Evolutionary conservation across 2,113 vertebrate genomes (phyloP).

Genomic region (Triplophysa dalaica): DNA sequence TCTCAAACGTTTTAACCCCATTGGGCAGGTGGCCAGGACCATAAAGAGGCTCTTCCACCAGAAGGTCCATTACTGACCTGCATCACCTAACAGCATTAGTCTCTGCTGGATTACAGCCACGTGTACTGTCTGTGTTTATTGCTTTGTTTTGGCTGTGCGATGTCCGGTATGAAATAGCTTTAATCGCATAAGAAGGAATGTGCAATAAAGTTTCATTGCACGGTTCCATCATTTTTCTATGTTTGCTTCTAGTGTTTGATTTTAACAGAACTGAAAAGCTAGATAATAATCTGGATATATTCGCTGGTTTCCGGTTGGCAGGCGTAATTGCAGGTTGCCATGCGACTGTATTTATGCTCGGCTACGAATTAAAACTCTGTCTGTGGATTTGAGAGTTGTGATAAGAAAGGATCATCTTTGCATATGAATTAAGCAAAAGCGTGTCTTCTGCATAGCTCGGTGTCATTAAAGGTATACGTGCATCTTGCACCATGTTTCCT

Average conservation of each 20-base stretch:
- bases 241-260: background rate
- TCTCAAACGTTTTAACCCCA: background rate
- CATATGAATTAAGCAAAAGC: conserved; percentile 61
- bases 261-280: background rate
- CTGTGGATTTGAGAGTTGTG: conserved; percentile 59
- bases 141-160: background rate
- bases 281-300: conserved; percentile 33
- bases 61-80: conserved; percentile 24
- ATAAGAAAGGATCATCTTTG: conserved; percentile 64
- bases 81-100: background rate
- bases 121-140: background rate
- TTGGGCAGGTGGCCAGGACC: background rate
- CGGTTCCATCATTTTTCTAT: conserved; percentile 8
- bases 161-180: background rate
- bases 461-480: conserved; percentile 48
- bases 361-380: conserved; percentile 64
- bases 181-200: background rate
- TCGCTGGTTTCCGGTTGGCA: conserved; percentile 63
- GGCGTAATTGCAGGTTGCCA: conserved; percentile 73
- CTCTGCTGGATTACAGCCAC: background rate
- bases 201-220: too few species aligned
- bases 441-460: conserved; percentile 29
- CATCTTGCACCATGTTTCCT: background rate
- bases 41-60: conserved; percentile 7
- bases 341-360: conserved; percentile 68